These are phyloP conservation scores for Bubo scandiacus DNA, from an alignment of 2,113 vertebrate genomes.

Conservation along the genomic window DNA sequence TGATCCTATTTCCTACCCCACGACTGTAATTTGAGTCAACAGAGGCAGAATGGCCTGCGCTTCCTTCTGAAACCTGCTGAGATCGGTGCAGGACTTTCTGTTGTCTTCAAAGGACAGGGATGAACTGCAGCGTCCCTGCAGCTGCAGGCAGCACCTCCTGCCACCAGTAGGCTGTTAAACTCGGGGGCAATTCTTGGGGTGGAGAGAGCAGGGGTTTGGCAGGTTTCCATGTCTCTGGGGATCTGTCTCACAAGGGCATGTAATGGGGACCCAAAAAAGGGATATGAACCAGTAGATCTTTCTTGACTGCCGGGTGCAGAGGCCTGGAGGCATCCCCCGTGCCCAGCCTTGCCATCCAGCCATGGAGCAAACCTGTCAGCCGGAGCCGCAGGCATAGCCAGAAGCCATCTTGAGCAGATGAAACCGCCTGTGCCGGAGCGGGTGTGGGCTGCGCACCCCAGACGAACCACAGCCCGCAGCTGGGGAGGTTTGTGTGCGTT, in stretches of 20 bases:
- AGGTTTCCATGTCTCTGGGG: background rate
- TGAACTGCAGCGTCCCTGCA: background rate
- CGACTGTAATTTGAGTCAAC: background rate
- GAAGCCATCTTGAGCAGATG: background rate
- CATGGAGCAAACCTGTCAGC: background rate
- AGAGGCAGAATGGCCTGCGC: background rate
- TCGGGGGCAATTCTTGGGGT: background rate
- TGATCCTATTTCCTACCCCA: background rate
- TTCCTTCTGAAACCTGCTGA: background rate
- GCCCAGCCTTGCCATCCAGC: background rate
- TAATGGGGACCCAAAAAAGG: background rate
- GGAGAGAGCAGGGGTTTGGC: background rate
- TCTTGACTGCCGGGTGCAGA: background rate
- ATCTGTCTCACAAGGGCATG: background rate
- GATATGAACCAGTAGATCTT: background rate
- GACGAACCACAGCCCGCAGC: no score
- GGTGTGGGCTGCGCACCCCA: background rate
- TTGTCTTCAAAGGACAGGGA: background rate
- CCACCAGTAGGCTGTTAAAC: background rate
- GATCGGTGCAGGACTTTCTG: background rate
- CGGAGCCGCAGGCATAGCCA: rapidly evolving
- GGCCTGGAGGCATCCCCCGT: rapidly evolving
- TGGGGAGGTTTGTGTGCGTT: background rate
- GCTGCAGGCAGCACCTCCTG: background rate
- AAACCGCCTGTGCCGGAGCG: rapidly evolving